Base-by-base conservation (phyloP, 2,797 vertebrate species). In the Pelodytes ibericus region DNA sequence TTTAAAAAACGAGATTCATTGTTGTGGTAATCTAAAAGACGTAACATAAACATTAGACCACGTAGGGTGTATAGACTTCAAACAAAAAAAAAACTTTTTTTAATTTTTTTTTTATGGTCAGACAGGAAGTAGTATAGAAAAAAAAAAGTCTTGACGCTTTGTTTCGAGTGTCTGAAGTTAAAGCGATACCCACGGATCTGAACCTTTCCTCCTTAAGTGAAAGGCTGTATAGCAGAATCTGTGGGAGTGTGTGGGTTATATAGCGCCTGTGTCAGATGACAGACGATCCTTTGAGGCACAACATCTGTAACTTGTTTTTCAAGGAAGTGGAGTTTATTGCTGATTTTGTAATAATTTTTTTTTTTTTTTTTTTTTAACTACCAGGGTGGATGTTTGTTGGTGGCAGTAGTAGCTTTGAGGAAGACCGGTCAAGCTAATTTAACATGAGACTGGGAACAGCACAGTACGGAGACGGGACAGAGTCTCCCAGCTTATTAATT, bases 291-390 rank as follows among this genome's bases (percentile, higher is more conserved):
- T 67, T 7, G 73, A 65, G 74, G 72, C 69, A 6, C 44, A 83
- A 81, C 81, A 81, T 84, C 86, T 87, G 85, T 70, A 59, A 53
- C 82, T 83, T 82, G 18, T 85, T 84, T 73, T 79, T 76, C 62
- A 31, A 84, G 84, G 79, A 82, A 83, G 81, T 71, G 74, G 33
- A 0, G 65, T 82, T 20, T 18, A n/a, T 66, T 61, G 26, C 41
- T 10, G 30, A 24, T 47, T 0, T n/a, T n/a, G n/a, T n/a, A n/a
- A n/a, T n/a, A n/a, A n/a, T n/a, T n/a, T n/a, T n/a, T 41, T 10
- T 39, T 36, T 53, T 27, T 25, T 31, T 30, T 61, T 57, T 2
- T 7, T 59, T 10, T 30, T 56, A 29, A n/a, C 4, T 25, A 53
- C 57, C 66, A 30, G 16, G 0, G 59, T 56, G 44, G 27, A 63